phyloP scores from a whole-genome alignment of 2,113 vertebrate species.

The Calypte anna region DNA sequence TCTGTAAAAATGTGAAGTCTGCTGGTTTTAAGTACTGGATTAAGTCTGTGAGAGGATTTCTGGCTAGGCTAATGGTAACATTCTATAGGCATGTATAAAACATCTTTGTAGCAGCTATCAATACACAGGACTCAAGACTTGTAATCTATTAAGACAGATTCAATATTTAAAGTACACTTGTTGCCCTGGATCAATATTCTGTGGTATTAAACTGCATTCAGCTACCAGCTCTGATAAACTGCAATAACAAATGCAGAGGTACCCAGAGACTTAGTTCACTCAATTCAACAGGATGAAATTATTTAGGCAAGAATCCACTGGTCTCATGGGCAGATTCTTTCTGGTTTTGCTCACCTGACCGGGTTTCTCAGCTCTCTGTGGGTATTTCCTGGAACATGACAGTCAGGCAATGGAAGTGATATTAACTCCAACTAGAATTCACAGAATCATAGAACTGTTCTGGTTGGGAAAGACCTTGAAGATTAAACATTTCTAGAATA shows the following conservation, averaged over 20 bases:
- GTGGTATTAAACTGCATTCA: background rate
- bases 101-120: background rate
- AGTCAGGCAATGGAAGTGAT: background rate
- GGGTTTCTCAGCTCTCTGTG: background rate
- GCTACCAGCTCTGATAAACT: background rate
- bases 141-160: background rate
- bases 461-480: background rate
- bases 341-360: background rate
- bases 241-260: background rate
- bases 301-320: background rate
- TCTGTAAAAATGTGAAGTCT: background rate
- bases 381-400: background rate
- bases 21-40: background rate
- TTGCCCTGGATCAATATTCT: background rate
- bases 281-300: background rate
- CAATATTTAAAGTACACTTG: background rate
- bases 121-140: background rate
- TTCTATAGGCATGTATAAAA: background rate
- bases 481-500: background rate
- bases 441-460: background rate
- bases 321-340: background rate
- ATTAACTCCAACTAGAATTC: background rate
- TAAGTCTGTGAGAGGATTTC: background rate
- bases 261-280: background rate
- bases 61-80: background rate